These are phyloP conservation scores for Mycteria americana DNA, from an alignment of 2,797 vertebrate genomes.

Conservation along the genomic window DNA sequence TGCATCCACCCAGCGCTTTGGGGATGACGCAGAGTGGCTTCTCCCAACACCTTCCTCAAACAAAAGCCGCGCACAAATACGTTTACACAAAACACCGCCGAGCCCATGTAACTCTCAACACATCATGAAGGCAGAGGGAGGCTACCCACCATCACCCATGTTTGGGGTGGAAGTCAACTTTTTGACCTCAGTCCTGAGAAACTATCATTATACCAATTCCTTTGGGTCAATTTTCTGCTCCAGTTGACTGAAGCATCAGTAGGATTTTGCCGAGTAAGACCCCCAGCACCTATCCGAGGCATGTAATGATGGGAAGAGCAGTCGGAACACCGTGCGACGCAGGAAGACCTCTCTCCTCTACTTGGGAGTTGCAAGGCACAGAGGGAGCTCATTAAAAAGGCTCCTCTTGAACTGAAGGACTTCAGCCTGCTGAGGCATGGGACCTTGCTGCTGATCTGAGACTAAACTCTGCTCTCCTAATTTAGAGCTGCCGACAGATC, in stretches of 20 bases:
- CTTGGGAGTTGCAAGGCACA: background rate
- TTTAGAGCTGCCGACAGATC: conserved; percentile 49
- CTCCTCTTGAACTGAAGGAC: conserved; percentile 39
- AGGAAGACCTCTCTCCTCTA: background rate
- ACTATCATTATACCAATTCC: background rate
- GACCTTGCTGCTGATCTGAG: conserved; percentile 45
- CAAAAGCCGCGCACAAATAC: background rate
- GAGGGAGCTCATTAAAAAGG: conserved; percentile 54
- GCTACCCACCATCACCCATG: background rate
- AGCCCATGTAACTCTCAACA: background rate
- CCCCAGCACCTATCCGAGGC: background rate
- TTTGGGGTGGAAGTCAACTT: background rate
- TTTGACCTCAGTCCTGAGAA: background rate
- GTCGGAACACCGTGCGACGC: fast-evolving
- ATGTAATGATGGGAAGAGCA: background rate
- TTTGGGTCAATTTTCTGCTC: background rate
- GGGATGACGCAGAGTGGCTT: background rate
- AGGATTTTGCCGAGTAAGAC: background rate
- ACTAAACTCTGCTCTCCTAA: conserved; percentile 52
- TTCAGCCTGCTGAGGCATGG: conserved; percentile 43
- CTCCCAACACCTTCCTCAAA: background rate
- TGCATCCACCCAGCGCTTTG: background rate
- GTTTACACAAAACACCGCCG: background rate
- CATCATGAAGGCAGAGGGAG: background rate
- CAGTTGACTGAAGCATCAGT: background rate